Conservation (phyloP, 2,113 vertebrate genomes). For the Pseudorhombus dupliciocellatus region DNA sequence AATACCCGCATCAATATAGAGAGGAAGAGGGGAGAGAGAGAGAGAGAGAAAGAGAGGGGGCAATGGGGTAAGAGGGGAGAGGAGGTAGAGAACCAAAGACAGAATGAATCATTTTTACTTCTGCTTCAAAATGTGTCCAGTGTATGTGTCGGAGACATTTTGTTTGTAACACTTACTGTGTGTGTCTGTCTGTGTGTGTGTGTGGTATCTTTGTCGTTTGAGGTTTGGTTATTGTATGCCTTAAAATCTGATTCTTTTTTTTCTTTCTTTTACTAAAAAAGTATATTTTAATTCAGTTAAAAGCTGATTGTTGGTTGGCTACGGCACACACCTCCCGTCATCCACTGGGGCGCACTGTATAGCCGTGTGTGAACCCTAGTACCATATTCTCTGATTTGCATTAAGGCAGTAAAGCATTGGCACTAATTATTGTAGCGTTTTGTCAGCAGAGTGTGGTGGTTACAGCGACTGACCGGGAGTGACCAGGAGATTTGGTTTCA, state of each 20-base stretch:
- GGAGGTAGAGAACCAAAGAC: slow-evolving; percentile 82
- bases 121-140: slow-evolving; percentile 71
- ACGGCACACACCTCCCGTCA: slow-evolving; percentile 76
- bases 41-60: slow-evolving; percentile 69
- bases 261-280: slow-evolving; percentile 72
- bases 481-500: slow-evolving; percentile 59
- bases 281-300: slow-evolving; percentile 75
- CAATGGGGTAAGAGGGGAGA: slow-evolving; percentile 75
- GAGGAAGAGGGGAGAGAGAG: slow-evolving; percentile 65
- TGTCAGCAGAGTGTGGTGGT: slow-evolving; percentile 66
- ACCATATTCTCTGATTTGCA: slow-evolving; percentile 82
- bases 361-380: slow-evolving; percentile 75
- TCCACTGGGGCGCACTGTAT: slow-evolving; percentile 71
- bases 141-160: slow-evolving; percentile 61
- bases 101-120: slow-evolving; percentile 73
- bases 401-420: slow-evolving; percentile 98
- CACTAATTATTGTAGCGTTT: slow-evolving; percentile 82
- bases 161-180: slow-evolving; percentile 50
- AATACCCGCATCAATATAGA: slow-evolving; percentile 90
- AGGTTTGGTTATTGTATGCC: slow-evolving; percentile 76
- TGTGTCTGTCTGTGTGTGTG: not conserved
- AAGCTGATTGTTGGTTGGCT: slow-evolving; percentile 83
- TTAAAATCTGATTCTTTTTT: slow-evolving; percentile 72
- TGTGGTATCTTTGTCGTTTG: slow-evolving; percentile 65
- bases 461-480: slow-evolving; percentile 65